Base-by-base conservation (phyloP, 35 echinoderm and acorn worm species). In the Strongylocentrotus purpuratus region DNA sequence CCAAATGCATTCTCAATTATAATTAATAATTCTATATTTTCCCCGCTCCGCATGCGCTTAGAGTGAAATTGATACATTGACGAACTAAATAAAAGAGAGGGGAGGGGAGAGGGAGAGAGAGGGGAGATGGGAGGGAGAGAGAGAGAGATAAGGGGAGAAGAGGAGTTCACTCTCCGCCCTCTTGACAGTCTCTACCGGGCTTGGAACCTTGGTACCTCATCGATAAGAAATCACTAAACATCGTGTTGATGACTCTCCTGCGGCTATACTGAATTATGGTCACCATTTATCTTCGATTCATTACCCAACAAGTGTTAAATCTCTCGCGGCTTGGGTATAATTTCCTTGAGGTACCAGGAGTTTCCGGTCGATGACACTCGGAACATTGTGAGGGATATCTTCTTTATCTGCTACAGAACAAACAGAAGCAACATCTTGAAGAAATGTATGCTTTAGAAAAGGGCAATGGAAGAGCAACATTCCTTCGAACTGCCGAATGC, bases 251-350 rank as follows among this genome's bases (percentile, higher is more conserved):
- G 65, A 78, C 65, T 78, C 65, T 78, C 65, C 65, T n/a, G 65
- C 18, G 65, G 65, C 65, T n/a, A 15, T 18, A 78, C 65, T 78
- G 22, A 78, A 78, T 78, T 78, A 78, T 78, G 22, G 65, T 78
- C 65, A 78, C 65, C 20, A 78, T 78, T 78, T 78, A 78, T 78
- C 65, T 78, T 78, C 65, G 65, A 78, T 78, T 78, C 65, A 78
- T n/a, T 28, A 78, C 65, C 50, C 20, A 78, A 78, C 65, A 22
- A 78, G 65, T 78, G 65, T 78, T 78, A n/a, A 78, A 78, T 78
- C 65, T 78, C 65, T 78, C 65, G 65, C 65, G 65, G 65, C 65
- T 78, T 78, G 65, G 25, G 65, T 28, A 78, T 78, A 78, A 78
- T 78, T 78, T 78, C 65, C 65, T 78, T 15, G 4, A 78, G 65